phyloP scores from a whole-genome alignment of 2,888 invertebrate genomes.

The Synanthedon andrenaeformis region DNA sequence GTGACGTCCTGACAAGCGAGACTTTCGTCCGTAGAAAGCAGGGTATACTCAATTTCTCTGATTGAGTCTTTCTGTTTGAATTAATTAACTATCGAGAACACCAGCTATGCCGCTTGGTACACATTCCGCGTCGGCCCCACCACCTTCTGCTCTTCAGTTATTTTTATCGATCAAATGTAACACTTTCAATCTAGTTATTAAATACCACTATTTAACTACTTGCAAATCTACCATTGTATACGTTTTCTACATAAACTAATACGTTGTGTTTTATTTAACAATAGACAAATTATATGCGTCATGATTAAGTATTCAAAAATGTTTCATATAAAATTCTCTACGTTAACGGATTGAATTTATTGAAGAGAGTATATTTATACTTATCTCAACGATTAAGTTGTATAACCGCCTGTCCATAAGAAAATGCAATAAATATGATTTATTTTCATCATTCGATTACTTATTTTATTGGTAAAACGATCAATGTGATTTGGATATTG shows the following conservation, averaged over 20 bases:
- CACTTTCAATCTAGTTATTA: slow-evolving; percentile 25
- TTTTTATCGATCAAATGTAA: slow-evolving; percentile 45
- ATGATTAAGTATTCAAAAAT: no score
- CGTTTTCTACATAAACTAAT: no score
- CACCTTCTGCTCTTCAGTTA: slow-evolving; percentile 54
- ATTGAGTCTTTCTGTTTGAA: slow-evolving; percentile 63
- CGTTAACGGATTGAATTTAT: no score
- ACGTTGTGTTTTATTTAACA: no score
- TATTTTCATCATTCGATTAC: not conserved
- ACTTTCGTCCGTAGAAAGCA: slow-evolving; percentile 60
- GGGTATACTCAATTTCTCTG: slow-evolving; percentile 60
- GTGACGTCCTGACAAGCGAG: slow-evolving; percentile 43
- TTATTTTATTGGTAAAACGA: slow-evolving; percentile 4
- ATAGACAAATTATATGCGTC: no score
- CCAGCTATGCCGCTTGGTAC: slow-evolving; percentile 46
- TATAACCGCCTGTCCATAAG: not conserved
- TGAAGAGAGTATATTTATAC: no score
- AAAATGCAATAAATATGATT: not conserved
- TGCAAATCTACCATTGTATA: no score
- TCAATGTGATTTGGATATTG: not conserved
- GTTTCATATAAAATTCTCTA: no score
- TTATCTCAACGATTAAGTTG: no score
- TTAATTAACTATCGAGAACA: slow-evolving; percentile 65
- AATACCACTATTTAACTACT: not conserved
- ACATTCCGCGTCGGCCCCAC: slow-evolving; percentile 46